Percentiles rank a stretch among this genome's conserved stretches.
Conservation (phyloP, 2,113 vertebrate genomes). For the Cynoglossus semilaevis region DNA sequence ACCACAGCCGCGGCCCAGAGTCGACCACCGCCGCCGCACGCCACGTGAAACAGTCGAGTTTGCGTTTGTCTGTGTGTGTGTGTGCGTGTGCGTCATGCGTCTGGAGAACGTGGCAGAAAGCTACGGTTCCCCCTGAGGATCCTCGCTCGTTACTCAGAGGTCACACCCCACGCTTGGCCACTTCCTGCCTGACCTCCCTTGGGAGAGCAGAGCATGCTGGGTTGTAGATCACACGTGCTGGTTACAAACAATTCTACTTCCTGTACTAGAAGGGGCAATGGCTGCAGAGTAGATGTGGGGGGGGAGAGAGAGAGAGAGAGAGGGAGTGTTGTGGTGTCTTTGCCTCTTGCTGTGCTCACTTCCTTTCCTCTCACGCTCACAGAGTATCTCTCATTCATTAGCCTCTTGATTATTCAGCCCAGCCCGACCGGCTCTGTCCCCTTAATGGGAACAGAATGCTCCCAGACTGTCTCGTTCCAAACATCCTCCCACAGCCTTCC, state of each 20-base stretch:
- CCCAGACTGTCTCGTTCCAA: conserved; percentile 64
- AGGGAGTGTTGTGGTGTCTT: conserved; percentile 60
- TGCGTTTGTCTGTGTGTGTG: neutral
- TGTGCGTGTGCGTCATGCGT: conserved; percentile 2
- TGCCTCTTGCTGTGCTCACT: conserved; percentile 66
- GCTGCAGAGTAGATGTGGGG: conserved; percentile 11
- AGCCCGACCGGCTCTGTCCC: conserved; percentile 27
- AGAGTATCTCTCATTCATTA: conserved; percentile 66
- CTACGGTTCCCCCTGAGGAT: conserved; percentile 46
- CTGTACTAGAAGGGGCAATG: conserved; percentile 48
- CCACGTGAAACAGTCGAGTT: neutral
- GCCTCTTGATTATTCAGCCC: conserved; percentile 69
- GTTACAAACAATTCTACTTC: conserved; percentile 70
- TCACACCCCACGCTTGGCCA: conserved; percentile 69
- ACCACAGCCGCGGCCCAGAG: neutral
- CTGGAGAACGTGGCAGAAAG: conserved; percentile 50
- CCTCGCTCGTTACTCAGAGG: conserved; percentile 70
- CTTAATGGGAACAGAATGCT: conserved; percentile 61
- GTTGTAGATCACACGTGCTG: conserved; percentile 67
- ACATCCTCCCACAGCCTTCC: conserved; percentile 62
- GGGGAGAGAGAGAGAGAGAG: conserved; percentile 18
- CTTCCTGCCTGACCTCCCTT: conserved; percentile 71
- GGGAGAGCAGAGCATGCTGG: conserved; percentile 65
- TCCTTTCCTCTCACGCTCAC: conserved; percentile 70
- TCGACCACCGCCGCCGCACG: conserved; percentile 1